phyloP scores from a whole-genome alignment of 2,113 vertebrate species.

The Sylvietta virens region DNA sequence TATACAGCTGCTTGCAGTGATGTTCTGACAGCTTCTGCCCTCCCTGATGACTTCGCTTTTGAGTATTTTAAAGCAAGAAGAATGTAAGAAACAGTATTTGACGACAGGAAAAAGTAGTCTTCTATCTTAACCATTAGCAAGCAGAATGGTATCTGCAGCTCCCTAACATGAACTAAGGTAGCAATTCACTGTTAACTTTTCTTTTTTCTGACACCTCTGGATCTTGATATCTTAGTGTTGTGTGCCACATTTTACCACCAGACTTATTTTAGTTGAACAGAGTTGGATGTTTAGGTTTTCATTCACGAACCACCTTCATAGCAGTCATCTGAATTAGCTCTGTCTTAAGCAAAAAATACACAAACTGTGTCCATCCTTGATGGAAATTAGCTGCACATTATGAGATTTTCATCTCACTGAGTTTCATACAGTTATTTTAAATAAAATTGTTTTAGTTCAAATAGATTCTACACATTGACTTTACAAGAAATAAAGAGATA shows the following conservation, averaged over 20 bases:
- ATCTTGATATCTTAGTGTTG: background rate
- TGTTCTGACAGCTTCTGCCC: background rate
- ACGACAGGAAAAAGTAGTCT: background rate
- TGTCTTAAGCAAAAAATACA: background rate
- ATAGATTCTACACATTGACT: background rate
- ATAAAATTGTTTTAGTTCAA: background rate
- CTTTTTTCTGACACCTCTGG: background rate
- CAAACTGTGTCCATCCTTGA: background rate
- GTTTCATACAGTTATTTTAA: background rate
- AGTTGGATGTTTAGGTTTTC: background rate
- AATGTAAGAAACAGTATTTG: background rate
- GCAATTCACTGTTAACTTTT: background rate
- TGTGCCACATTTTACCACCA: background rate
- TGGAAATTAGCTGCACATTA: background rate
- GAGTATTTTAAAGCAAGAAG: background rate
- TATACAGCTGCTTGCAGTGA: background rate
- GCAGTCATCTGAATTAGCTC: background rate
- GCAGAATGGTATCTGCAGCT: background rate
- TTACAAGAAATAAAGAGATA: background rate
- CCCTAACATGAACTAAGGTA: background rate
- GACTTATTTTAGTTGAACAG: background rate
- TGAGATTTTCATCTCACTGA: background rate
- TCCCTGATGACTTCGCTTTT: background rate
- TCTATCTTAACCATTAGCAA: background rate
- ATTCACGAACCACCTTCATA: background rate